A percentile compares a stretch with the other conserved stretches of the same genome.
Conservation (phyloP, 2,797 vertebrate species). For the Sylvilagus floridanus region DNA sequence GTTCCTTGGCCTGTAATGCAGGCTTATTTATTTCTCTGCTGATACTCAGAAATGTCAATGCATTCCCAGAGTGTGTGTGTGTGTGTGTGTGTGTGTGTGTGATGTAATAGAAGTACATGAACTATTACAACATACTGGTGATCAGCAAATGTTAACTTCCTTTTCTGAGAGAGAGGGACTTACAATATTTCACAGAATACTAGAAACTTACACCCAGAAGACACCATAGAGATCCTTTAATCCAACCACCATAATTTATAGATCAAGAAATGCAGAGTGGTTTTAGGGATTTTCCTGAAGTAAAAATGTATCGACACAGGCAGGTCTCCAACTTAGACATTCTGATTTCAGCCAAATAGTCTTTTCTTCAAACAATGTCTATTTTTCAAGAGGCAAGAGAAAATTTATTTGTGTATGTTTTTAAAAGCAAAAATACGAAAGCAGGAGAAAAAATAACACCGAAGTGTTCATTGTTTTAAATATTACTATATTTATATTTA, state of each 20-base stretch:
- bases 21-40: not conserved
- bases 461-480: not conserved
- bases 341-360: not conserved
- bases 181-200: not conserved
- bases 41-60: not conserved
- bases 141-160: not conserved
- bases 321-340: not conserved
- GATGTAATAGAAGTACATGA: not conserved
- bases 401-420: not conserved
- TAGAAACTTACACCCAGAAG: slow-evolving; percentile 9
- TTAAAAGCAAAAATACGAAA: not conserved
- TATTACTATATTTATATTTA: not conserved
- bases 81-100: not conserved
- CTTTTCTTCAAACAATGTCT: not conserved
- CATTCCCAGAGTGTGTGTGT: not conserved
- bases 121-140: not conserved
- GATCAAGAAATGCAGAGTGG: not conserved
- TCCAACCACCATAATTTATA: not conserved
- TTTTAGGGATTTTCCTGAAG: slow-evolving; percentile 26
- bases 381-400: not conserved
- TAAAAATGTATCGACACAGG: not conserved
- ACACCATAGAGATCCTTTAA: not conserved
- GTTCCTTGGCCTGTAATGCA: not conserved
- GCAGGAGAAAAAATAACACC: not conserved
- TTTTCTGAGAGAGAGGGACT: not conserved